phyloP scores from a whole-genome alignment of 1,140 invertebrate genomes.

The Heliconius eleuchia region DNA sequence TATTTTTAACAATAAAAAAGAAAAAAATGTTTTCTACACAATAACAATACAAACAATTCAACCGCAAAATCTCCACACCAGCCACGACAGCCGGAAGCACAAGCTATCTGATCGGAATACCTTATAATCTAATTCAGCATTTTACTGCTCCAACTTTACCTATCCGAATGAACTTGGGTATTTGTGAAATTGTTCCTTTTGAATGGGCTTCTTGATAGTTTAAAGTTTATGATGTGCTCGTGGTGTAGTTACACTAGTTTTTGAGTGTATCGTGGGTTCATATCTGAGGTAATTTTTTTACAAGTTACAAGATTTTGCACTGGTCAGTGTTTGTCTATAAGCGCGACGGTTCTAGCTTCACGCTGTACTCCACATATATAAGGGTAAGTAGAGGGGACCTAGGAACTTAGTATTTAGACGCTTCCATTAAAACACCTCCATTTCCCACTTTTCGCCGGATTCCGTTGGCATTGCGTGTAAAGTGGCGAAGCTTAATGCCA shows the following conservation, averaged over 20 bases:
- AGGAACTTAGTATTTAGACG: too few species aligned
- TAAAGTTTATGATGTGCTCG: background rate
- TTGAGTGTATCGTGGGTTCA: background rate
- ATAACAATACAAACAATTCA: background rate
- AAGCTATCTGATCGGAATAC: slow-evolving; percentile 30
- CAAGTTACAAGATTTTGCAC: too few species aligned
- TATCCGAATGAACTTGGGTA: slow-evolving; percentile 8
- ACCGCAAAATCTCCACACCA: slow-evolving; percentile 6
- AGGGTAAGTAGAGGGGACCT: too few species aligned
- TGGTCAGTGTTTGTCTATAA: too few species aligned
- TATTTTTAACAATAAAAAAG: background rate
- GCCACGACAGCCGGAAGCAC: background rate
- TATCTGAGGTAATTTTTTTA: background rate
- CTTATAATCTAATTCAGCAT: slow-evolving; percentile 34
- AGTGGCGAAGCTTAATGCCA: too few species aligned
- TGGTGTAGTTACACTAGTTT: background rate
- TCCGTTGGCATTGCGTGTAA: too few species aligned
- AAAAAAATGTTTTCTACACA: background rate
- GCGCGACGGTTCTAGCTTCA: background rate
- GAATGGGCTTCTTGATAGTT: background rate
- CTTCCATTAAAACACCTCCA: too few species aligned
- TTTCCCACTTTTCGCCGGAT: too few species aligned
- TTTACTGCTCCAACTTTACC: slow-evolving; percentile 7
- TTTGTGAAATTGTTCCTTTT: slow-evolving; percentile 6
- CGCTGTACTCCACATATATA: too few species aligned